Base-by-base conservation (phyloP, 1,140 invertebrate species). In the Cydia fagiglandana region DNA sequence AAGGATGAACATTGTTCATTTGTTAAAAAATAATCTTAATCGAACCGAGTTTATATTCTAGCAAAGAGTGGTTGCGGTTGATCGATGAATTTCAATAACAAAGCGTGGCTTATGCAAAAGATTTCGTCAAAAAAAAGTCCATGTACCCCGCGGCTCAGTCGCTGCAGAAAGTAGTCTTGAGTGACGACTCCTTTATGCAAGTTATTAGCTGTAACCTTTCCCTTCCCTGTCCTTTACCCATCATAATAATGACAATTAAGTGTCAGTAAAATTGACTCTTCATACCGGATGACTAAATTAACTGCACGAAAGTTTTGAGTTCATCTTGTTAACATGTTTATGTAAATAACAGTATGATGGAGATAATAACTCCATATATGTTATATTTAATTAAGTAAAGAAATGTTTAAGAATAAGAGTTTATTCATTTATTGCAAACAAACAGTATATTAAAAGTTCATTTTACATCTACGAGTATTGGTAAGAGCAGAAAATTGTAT, bases 341-440 rank as follows among this genome's bases (percentile, higher is more conserved):
- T 64, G 50, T n/a, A 64, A 53, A 75, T 64, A 41, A 41, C 53
- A 38, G 13, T 61, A 20, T 75, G 34, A 75, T 74, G 15, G 64
- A 61, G 15, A 64, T 75, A 53, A 73, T 34, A 73, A 6, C 13
- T 30, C 47, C 47, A 47, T 53, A 20, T 73, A 73, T 28, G 73
- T 17, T 53, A 30, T 41, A 53, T 45, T 73, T 73, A 45, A 73
- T 70, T 38, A 24, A 41, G 24, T 2, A 61, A 61, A 24, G 24
- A 24, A 24, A 6, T 61, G 56, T 61, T 61, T 61, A 24, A 20
- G 56, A 61, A 12, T 10, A 61, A 5, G 17, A 61, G 56, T 61
- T 20, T 17, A 61, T 61, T 61, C 17, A n/a, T 17, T 61, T 6
- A 61, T 20, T n/a, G n/a, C n/a, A n/a, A n/a, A 20, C n/a, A 61